Evolutionary conservation across 2,797 vertebrate species (phyloP), one percentile per base, ranked within the genome.

Genomic region (Pangasius sanitwongsei): DNA sequence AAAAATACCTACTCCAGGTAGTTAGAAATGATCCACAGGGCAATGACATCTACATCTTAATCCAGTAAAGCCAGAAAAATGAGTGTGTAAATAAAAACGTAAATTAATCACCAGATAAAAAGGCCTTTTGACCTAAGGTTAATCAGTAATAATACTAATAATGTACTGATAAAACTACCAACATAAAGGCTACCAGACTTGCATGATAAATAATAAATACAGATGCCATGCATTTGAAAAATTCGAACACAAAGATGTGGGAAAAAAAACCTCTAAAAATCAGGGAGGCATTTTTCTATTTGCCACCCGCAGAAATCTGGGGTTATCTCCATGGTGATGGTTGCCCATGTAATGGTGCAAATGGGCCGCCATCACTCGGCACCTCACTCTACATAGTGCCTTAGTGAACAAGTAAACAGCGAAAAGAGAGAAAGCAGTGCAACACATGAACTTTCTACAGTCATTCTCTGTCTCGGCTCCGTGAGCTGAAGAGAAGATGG

Each of bases 371-470:
- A 90, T 94, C 93, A 93, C 94, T 89, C 85, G 93, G 94, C 95
- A 95, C 92, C 92, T 87, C 97, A 97, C 97, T 97, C 97, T 99
- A 98, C 97, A 97, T 96, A 98, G 98, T 98, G 98, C 95, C 94
- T 95, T 95, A 94, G 95, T 96, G 95, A 96, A 96, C 94, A 91
- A 93, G 93, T 96, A 93, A 90, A 86, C 86, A 85, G 83, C 86
- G 4, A 85, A 87, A 87, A 72, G 97, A 97, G 97, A 98, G 97
- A 97, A 97, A 98, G 98, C 97, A 97, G 98, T 99, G 98, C 98
- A 98, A 97, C 97, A 96, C 80, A 96, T 97, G 97, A 98, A 98
- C 97, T 95, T 97, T 94, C 97, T 97, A 96, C 94, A 95, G 95
- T 95, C 94, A 94, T 91, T 86, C 74, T 81, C 94, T 92, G 31